Base-by-base conservation (phyloP, 2,888 invertebrate genomes). In the Ennomos erosarius region DNA sequence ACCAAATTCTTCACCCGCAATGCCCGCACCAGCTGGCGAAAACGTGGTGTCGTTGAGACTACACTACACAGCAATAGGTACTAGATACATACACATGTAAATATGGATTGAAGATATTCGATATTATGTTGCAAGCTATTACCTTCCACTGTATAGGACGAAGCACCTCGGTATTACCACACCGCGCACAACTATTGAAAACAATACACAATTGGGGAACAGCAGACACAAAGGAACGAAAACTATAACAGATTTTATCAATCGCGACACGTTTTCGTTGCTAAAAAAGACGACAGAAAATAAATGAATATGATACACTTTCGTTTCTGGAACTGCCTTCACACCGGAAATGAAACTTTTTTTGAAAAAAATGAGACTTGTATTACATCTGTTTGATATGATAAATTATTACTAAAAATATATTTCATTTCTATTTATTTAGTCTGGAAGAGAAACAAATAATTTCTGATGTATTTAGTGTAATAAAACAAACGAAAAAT, bases 1-100 rank as follows among this genome's bases (percentile, higher is more conserved):
- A 84, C 81, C 81, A 82, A 87, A 78, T 78, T 81, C 77, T 77
- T 79, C 79, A 78, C 74, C 79, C 78, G 81, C 80, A 83, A 81
- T 81, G 84, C 84, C 87, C 87, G 82, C 84, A 89, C 91, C 92
- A 92, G 92, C 90, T 92, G 92, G 90, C 85, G 76, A 89, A 90
- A 92, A 92, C 92, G 92, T 92, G 92, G 90, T 90, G 79, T 79
- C 84, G 82, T 80, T 75, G 74, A 75, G 76, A 76, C 51, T 55
- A 78, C 73, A 66, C 71, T 75, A 78, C 68, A 26, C 16, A 16
- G 26, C 72, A 78, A 73, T 66, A 71, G 68, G 76, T 78, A 80
- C 71, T 74, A n/a, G n/a, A n/a, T 82, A 79, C 77, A 83, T 76
- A 81, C 80, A 84, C 71, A 80, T 85, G 86, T 86, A 16, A 2